Percentiles rank a stretch among this genome's conserved stretches.
phyloP scores from a whole-genome alignment of 2,888 invertebrate genomes.

The Imbricaverruca yamaguchii region DNA sequence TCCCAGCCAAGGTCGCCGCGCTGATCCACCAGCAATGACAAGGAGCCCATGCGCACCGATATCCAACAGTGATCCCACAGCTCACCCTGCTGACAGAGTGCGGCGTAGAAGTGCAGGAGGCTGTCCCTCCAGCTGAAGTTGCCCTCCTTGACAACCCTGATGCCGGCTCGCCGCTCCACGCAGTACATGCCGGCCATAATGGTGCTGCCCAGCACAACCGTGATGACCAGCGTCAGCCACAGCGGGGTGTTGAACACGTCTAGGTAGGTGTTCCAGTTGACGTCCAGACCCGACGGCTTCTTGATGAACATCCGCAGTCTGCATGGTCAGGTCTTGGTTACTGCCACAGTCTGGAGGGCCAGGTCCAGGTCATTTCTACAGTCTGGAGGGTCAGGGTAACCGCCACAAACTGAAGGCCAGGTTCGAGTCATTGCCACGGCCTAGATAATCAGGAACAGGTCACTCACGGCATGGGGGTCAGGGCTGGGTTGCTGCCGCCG shows the following conservation, averaged over 20 bases:
- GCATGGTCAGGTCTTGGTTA: neutral
- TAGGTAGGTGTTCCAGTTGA: slow-evolving; percentile 15
- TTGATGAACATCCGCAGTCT: slow-evolving; percentile 7
- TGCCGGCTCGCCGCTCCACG: neutral
- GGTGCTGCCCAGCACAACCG: neutral
- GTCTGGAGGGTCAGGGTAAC: no score
- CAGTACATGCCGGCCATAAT: slow-evolving; percentile 5
- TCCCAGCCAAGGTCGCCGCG: no score
- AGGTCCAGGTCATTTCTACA: no score
- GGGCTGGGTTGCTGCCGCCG: no score
- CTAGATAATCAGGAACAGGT: no score
- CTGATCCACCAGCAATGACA: no score
- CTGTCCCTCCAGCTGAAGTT: slow-evolving; percentile 11
- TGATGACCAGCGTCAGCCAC: neutral
- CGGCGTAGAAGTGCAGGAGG: neutral
- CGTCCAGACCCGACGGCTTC: slow-evolving; percentile 3
- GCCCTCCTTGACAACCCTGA: neutral
- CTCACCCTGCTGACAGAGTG: neutral
- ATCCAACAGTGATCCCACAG: neutral
- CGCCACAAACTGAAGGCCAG: no score
- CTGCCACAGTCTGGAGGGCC: no score
- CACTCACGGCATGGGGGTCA: no score
- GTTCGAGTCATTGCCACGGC: no score
- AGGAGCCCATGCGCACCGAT: no score
- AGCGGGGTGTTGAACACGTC: neutral